Percentiles rank a stretch among this genome's conserved stretches.
phyloP scores from a whole-genome alignment of 2,797 vertebrate genomes.

The Acanthurus lineatus region DNA sequence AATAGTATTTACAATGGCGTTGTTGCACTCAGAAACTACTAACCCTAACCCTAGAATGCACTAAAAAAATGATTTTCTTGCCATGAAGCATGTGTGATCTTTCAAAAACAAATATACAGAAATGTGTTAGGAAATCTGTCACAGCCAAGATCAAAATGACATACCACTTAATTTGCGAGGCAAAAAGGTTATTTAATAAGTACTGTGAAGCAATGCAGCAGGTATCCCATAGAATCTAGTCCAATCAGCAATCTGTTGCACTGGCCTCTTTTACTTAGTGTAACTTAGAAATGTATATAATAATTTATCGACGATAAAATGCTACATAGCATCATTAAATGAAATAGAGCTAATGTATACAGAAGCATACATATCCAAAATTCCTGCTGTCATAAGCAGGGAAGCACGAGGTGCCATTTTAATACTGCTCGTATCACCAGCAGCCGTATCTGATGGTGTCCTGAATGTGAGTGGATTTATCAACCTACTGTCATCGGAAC shows the following conservation, averaged over 20 bases:
- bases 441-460: conserved; percentile 26
- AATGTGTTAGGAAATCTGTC: too few relatives aligned
- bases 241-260: neutral
- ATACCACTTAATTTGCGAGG: too few relatives aligned
- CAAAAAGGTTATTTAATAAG: too few relatives aligned
- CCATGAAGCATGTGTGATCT: neutral
- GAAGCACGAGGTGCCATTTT: conserved; percentile 8
- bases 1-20: too few relatives aligned
- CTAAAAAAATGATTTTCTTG: too few relatives aligned
- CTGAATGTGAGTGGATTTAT: conserved; percentile 65
- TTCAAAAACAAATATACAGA: conserved; percentile 1
- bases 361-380: neutral
- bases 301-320: too few relatives aligned
- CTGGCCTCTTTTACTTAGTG: neutral
- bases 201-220: neutral
- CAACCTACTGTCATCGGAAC: conserved; percentile 58
- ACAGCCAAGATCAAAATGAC: neutral
- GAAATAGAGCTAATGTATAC: neutral
- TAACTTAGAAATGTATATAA: too few relatives aligned
- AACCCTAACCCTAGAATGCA: too few relatives aligned
- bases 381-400: neutral
- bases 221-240: neutral
- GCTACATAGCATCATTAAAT: neutral
- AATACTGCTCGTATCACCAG: conserved; percentile 24
- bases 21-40: too few relatives aligned